Base-by-base conservation (phyloP, 2,113 vertebrate species). In the Gopherus flavomarginatus region DNA sequence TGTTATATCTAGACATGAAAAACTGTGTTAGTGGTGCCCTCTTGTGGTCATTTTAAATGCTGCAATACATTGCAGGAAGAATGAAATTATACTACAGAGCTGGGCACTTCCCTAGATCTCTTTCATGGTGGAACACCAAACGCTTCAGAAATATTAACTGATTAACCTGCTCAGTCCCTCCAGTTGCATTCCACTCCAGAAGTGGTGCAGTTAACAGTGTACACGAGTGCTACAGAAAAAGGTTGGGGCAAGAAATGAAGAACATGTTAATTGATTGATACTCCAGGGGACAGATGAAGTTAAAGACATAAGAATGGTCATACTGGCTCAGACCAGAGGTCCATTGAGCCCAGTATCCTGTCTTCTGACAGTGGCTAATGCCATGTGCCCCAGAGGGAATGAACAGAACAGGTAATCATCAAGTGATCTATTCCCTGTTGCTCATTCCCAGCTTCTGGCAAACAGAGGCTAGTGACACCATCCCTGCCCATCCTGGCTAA, bases 261-360 rank as follows among this genome's bases (percentile, higher is more conserved):
- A 1, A 0, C 29, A 47, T 16, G 38, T 26, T 47, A 44, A 27
- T 78, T 24, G 38, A 38, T 4, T 11, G 44, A 21, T 12, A 38
- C 16, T 22, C 1, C 0, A 16, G 29, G 2, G 8, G 11, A 3
- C 5, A 5, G 19, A 59, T 10, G 1, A 56, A 89, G 11, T 13
- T 47, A 54, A 54, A 8, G 22, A 54, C 21, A 21, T 6, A 52
- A 17, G 16, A 52, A 52, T 16, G 52, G 19, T 7, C 19, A 53
- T 21, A 53, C 52, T 53, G 19, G 52, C 19, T 53, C 19, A 53
- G 52, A 53, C 19, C 19, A 53, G 3, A 54, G 53, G 53, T 54
- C 53, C 53, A 9, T 54, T 8, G 53, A 54, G 21, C 53, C 53
- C 53, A 54, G 53, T 54, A 9, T 54, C 53, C 53, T 54, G 53